Evolutionary conservation across 92 coral and sea anemone genomes (phyloP).

Genomic region (Micromussa lordhowensis): DNA sequence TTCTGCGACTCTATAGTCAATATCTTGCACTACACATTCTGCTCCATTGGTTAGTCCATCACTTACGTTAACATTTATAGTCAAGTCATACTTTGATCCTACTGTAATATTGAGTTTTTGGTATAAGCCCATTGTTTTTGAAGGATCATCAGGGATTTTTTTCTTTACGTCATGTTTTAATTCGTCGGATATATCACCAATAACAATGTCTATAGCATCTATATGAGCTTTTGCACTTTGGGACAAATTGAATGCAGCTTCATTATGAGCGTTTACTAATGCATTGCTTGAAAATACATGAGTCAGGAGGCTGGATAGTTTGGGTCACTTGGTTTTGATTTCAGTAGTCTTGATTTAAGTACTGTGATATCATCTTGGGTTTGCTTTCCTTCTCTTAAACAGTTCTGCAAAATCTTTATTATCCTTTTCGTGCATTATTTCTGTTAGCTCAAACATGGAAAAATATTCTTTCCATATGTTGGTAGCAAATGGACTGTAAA

Average conservation of each 20-base stretch:
- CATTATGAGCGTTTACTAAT: slow-evolving; percentile 19
- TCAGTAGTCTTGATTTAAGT: neutral
- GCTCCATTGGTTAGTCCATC: slow-evolving; percentile 45
- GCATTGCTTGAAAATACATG: slow-evolving; percentile 35
- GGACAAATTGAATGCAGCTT: neutral
- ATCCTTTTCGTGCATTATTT: slow-evolving; percentile 50
- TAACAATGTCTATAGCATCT: slow-evolving; percentile 25
- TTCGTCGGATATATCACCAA: slow-evolving; percentile 46
- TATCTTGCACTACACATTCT: slow-evolving; percentile 35
- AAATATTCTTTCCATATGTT: slow-evolving; percentile 56
- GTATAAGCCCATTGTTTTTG: slow-evolving; percentile 43
- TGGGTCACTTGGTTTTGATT: neutral
- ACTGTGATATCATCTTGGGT: slow-evolving; percentile 23
- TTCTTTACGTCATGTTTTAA: slow-evolving; percentile 22
- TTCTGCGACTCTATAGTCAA: slow-evolving; percentile 29
- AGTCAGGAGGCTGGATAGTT: neutral
- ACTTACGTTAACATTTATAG: slow-evolving; percentile 28
- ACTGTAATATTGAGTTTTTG: slow-evolving; percentile 18
- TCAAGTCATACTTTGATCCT: slow-evolving; percentile 38
- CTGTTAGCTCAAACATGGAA: slow-evolving; percentile 33
- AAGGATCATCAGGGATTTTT: slow-evolving; percentile 44
- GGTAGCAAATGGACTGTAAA: slow-evolving; percentile 47
- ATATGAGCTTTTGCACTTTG: slow-evolving; percentile 38
- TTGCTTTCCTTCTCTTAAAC: slow-evolving; percentile 52
- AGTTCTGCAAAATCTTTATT: slow-evolving; percentile 45